These are phyloP conservation scores for Aphelenchoides fujianensis DNA, from an alignment of 1,140 invertebrate species.

Conservation along the genomic window DNA sequence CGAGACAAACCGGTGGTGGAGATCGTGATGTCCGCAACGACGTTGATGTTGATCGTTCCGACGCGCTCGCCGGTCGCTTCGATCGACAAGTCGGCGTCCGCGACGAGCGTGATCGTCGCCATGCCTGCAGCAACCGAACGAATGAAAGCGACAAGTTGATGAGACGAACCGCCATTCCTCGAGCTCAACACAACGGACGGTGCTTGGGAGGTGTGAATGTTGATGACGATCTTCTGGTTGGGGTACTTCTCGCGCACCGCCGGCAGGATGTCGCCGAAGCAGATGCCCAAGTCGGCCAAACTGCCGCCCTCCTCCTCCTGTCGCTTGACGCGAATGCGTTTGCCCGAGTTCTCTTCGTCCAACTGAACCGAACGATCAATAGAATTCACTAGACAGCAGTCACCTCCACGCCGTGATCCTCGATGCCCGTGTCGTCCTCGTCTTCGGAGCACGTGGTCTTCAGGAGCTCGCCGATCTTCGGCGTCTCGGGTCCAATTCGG, in stretches of 20 bases:
- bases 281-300: slow-evolving; percentile 57
- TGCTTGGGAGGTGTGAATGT: slow-evolving; percentile 51
- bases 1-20: slow-evolving; percentile 38
- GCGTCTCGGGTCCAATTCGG: slow-evolving; percentile 59
- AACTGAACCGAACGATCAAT: slow-evolving; percentile 6
- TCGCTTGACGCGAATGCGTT: slow-evolving; percentile 19
- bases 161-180: slow-evolving; percentile 46
- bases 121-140: slow-evolving; percentile 28
- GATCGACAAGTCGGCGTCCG: slow-evolving; percentile 61
- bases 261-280: slow-evolving; percentile 60
- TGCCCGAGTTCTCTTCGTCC: slow-evolving; percentile 15
- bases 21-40: slow-evolving; percentile 47
- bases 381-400: slow-evolving; percentile 8
- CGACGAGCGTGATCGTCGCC: slow-evolving; percentile 47
- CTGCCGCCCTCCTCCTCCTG: slow-evolving; percentile 37
- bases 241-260: slow-evolving; percentile 60
- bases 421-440: slow-evolving; percentile 52
- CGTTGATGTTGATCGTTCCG: slow-evolving; percentile 46
- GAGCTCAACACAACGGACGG: slow-evolving; percentile 52
- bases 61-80: slow-evolving; percentile 57
- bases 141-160: background rate
- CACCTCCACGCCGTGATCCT: slow-evolving; percentile 53
- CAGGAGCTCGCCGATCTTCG: slow-evolving; percentile 58
- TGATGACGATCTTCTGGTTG: slow-evolving; percentile 53
- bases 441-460: slow-evolving; percentile 60